Evolutionary conservation across 2,113 vertebrate genomes (phyloP).

Genomic region (Sylvia atricapilla): DNA sequence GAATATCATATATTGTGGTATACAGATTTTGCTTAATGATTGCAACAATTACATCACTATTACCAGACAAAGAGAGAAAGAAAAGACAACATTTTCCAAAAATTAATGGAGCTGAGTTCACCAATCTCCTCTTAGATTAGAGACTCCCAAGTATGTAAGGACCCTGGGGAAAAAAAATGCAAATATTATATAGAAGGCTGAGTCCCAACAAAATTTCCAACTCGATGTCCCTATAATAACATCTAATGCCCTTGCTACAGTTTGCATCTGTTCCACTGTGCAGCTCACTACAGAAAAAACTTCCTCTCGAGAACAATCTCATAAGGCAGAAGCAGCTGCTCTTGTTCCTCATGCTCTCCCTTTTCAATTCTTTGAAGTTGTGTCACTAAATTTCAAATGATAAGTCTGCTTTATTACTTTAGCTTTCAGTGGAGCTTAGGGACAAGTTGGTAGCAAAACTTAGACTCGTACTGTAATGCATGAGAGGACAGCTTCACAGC

Average conservation of each 20-base stretch:
- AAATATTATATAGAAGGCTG: slow-evolving; percentile 11
- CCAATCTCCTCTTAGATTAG: slow-evolving; percentile 26
- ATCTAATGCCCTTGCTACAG: slow-evolving; percentile 44
- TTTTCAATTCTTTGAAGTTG: slow-evolving; percentile 41
- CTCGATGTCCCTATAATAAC: slow-evolving; percentile 21
- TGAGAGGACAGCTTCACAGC: neutral
- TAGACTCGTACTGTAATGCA: slow-evolving; percentile 33
- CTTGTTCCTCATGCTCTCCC: slow-evolving; percentile 43
- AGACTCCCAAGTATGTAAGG: neutral
- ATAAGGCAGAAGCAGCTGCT: slow-evolving; percentile 70
- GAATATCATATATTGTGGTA: neutral
- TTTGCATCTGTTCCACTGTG: slow-evolving; percentile 47
- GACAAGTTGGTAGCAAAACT: slow-evolving; percentile 13
- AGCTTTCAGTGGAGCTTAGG: slow-evolving; percentile 27
- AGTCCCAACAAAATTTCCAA: slow-evolving; percentile 39
- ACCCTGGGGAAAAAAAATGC: neutral
- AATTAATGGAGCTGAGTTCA: slow-evolving; percentile 38
- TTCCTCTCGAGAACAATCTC: slow-evolving; percentile 56
- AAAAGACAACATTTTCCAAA: slow-evolving; percentile 2
- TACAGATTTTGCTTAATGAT: neutral
- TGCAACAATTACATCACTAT: neutral
- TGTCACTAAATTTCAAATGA: slow-evolving; percentile 66
- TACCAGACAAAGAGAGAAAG: neutral
- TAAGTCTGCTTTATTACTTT: slow-evolving; percentile 61
- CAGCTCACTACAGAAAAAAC: slow-evolving; percentile 20